These are phyloP conservation scores for Sternarchorhynchus goeldii DNA, from an alignment of 2,797 vertebrate genomes.

Conservation along the genomic window DNA sequence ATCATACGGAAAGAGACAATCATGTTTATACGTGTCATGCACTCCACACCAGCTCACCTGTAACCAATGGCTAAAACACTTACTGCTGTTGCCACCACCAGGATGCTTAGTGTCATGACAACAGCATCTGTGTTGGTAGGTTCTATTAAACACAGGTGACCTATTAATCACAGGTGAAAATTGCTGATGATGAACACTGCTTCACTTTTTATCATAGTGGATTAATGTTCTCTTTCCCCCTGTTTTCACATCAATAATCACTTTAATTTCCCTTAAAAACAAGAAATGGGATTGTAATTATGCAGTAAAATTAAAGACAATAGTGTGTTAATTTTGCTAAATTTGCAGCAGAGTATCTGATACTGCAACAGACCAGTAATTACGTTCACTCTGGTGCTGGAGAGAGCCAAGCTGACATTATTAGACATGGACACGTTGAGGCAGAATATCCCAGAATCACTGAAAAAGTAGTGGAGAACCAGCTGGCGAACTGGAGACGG, in stretches of 20 bases:
- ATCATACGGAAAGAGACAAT: neutral
- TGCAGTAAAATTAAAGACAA: neutral
- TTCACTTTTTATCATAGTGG: neutral
- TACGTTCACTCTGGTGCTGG: constrained; percentile 82
- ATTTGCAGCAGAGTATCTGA: neutral
- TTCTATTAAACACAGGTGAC: constrained; percentile 46
- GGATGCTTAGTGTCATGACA: constrained; percentile 69
- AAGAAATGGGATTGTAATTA: neutral
- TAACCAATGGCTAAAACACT: constrained; percentile 74
- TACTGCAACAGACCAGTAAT: constrained; percentile 70
- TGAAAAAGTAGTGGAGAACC: constrained; percentile 84
- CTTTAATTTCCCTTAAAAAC: no score
- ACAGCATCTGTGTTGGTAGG: constrained; percentile 64
- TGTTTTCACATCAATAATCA: no score
- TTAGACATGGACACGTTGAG: constrained; percentile 90
- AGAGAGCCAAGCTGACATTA: constrained; percentile 81
- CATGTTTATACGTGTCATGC: no score
- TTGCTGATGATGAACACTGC: neutral
- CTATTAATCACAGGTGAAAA: constrained; percentile 51
- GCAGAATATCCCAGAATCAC: constrained; percentile 85
- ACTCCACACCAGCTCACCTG: constrained; percentile 67
- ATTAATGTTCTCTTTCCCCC: neutral
- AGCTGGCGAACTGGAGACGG: constrained; percentile 82
- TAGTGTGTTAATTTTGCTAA: neutral
- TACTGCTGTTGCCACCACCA: constrained; percentile 67